Conservation (phyloP, 2,797 vertebrate species). For the Alectoris magna region DNA sequence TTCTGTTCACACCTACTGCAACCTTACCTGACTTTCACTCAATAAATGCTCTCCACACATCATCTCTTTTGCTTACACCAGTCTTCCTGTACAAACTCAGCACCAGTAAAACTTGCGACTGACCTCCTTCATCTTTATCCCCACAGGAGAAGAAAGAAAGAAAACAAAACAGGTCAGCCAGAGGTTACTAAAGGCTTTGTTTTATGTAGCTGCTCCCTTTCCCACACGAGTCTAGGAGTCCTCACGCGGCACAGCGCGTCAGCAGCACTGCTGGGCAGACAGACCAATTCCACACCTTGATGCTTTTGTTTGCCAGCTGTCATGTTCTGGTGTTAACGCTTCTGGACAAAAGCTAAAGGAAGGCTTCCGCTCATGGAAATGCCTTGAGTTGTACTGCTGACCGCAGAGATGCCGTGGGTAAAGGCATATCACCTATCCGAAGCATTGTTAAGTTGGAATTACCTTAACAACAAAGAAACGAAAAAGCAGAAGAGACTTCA, state of each 20-base stretch:
- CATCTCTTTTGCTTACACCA: not conserved
- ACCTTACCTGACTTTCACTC: not conserved
- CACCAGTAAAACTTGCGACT: not conserved
- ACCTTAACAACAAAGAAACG: not conserved
- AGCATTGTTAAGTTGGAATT: not conserved
- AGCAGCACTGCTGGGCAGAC: not conserved
- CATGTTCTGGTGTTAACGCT: not conserved
- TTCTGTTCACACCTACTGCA: not conserved
- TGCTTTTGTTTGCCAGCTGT: not conserved
- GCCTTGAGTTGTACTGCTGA: not conserved
- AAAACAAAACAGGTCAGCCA: not conserved
- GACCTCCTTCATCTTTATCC: not conserved
- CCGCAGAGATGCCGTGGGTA: not conserved
- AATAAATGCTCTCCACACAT: not conserved
- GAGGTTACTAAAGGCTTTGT: not conserved
- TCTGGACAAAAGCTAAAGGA: not conserved
- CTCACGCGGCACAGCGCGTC: too few relatives aligned
- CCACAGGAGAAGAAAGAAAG: too few relatives aligned
- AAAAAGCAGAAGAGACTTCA: not conserved
- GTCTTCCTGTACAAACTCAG: not conserved
- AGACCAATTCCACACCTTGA: not conserved
- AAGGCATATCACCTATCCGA: not conserved
- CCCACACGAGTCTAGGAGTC: not conserved
- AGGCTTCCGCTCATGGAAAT: not conserved
- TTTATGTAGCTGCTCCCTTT: not conserved